These are phyloP conservation scores for Turritopsis rubra DNA, from an alignment of 30 jellyfish, hydroid and myxozoan species.

Conservation along the genomic window DNA sequence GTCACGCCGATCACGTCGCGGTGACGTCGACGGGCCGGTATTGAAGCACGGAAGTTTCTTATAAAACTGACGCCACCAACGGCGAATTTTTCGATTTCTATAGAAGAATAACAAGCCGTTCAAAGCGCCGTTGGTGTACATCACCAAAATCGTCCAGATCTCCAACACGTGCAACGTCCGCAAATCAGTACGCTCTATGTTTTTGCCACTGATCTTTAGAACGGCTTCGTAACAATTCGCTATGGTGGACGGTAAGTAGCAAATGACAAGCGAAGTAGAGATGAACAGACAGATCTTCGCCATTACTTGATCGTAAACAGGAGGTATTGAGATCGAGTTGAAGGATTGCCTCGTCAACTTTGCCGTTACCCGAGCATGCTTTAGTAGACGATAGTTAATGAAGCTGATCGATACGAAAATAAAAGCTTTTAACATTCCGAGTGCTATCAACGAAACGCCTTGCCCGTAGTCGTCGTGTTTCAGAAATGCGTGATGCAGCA, in stretches of 20 bases:
- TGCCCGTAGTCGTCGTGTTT: background rate
- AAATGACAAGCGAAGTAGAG: background rate
- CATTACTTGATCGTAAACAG: background rate
- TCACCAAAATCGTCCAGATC: slow-evolving; percentile 13
- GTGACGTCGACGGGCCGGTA: background rate
- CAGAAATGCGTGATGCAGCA: background rate
- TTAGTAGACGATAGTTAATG: background rate
- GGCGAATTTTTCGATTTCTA: slow-evolving; percentile 8
- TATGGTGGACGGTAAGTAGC: background rate
- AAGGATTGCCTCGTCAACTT: background rate
- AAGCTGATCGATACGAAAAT: background rate
- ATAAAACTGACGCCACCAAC: slow-evolving; percentile 11
- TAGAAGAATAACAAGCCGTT: background rate
- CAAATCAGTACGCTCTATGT: background rate
- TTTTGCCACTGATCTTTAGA: background rate
- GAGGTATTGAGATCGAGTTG: background rate
- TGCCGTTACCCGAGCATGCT: background rate
- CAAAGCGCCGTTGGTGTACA: background rate
- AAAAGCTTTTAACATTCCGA: background rate
- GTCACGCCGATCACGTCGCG: background rate
- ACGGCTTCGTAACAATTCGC: background rate
- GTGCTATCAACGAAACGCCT: background rate
- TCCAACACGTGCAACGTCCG: background rate
- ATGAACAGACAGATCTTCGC: background rate
- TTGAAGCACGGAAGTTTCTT: background rate